Conservation (phyloP, 2,888 invertebrate genomes). For the Lochmaea crataegi region DNA sequence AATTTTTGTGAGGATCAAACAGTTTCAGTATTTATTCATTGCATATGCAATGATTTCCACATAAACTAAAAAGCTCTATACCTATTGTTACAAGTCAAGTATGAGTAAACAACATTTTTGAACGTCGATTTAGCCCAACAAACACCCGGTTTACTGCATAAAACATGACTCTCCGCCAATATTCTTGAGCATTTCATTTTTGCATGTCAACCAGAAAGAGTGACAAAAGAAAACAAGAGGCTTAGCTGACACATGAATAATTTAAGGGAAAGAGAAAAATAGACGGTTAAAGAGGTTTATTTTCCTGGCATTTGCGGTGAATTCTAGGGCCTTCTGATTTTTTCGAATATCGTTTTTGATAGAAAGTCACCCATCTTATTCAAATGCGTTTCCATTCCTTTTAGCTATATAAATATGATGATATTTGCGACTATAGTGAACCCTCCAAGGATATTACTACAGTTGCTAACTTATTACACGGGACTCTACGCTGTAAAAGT, state of each 20-base stretch:
- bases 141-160: conserved; percentile 8
- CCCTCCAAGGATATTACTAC: no score
- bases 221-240: conserved; percentile 8
- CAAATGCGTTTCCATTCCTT: not conserved
- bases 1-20: not conserved
- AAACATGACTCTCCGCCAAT: conserved; percentile 10
- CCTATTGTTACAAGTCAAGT: not conserved
- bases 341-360: not conserved
- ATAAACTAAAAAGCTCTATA: not conserved
- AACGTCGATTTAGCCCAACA: conserved; percentile 3
- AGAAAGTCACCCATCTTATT: not conserved
- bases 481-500: no score
- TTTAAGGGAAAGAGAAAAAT: not conserved
- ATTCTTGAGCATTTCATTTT: conserved; percentile 5
- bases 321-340: not conserved
- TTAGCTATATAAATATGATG: no score
- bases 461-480: no score
- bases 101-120: conserved; percentile 6
- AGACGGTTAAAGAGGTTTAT: not conserved
- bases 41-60: not conserved
- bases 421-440: no score
- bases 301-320: not conserved
- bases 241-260: conserved; percentile 13
- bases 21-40: not conserved
- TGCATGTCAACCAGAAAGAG: conserved; percentile 6